Evolutionary conservation across 2,888 invertebrate species (phyloP).

Genomic region (Vesta saturnalis): DNA sequence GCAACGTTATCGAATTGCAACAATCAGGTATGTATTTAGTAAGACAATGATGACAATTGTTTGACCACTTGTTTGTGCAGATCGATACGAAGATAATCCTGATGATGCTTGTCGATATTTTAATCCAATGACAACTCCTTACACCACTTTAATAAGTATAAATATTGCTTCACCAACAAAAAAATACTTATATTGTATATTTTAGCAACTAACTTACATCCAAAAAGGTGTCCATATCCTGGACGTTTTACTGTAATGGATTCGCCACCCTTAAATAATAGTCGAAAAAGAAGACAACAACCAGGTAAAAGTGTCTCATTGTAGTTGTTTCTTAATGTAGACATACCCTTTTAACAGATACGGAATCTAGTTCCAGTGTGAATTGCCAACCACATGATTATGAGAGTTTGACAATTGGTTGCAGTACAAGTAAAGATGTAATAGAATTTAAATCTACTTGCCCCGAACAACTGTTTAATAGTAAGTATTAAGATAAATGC

Average conservation of each 20-base stretch:
- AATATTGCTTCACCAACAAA: conserved; percentile 52
- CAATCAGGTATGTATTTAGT: conserved; percentile 64
- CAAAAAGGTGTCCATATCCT: conserved; percentile 74
- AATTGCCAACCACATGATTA: conserved; percentile 66
- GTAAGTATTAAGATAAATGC: conserved; percentile 58
- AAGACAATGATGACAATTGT: no score
- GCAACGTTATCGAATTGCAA: conserved; percentile 78
- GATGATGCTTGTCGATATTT: conserved; percentile 74
- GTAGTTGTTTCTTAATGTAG: background rate
- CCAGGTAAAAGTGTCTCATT: conserved; percentile 50
- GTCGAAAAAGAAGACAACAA: conserved; percentile 66
- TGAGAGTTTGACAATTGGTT: conserved; percentile 70
- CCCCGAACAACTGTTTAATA: conserved; percentile 62
- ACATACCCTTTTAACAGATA: conserved; percentile 7
- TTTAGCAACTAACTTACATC: conserved; percentile 70
- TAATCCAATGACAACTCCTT: conserved; percentile 65
- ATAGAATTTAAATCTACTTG: conserved; percentile 71
- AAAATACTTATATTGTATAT: conserved; percentile 39
- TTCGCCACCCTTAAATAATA: conserved; percentile 34
- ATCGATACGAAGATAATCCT: conserved; percentile 66
- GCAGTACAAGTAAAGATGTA: conserved; percentile 66
- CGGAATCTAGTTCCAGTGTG: conserved; percentile 30
- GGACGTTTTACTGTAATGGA: conserved; percentile 71
- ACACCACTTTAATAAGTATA: conserved; percentile 75
- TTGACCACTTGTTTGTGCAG: no score